Conservation (phyloP, 2,113 vertebrate species). For the Bucco capensis region DNA sequence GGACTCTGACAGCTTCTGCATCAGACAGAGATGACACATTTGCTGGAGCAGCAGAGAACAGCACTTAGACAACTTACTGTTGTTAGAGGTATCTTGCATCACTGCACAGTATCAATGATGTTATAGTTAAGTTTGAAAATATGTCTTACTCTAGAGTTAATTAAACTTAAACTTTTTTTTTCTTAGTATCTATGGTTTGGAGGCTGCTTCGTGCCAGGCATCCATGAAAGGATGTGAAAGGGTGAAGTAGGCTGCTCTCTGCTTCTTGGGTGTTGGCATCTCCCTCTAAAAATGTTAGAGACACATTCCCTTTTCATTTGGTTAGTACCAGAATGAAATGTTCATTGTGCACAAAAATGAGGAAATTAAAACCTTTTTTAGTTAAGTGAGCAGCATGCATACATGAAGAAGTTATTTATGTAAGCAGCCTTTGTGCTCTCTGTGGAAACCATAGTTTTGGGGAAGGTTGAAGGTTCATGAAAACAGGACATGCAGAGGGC, state of each 20-base stretch:
- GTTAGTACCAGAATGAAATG: not conserved
- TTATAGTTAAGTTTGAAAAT: not conserved
- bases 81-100: not conserved
- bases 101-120: not conserved
- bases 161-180: not conserved
- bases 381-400: rapidly evolving
- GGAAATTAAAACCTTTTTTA: not conserved
- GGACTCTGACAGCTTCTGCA: not conserved
- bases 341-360: not conserved
- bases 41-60: not conserved
- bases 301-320: not conserved
- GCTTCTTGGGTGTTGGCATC: not conserved
- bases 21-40: not conserved
- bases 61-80: not conserved
- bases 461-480: not conserved
- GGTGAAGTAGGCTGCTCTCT: not conserved
- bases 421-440: not conserved
- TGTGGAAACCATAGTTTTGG: not conserved
- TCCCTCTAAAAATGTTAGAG: not conserved
- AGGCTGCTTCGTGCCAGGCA: not conserved
- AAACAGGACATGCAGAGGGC: not conserved
- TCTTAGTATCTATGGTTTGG: not conserved
- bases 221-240: not conserved
- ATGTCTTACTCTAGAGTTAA: not conserved
- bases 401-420: rapidly evolving